Percentiles rank a stretch among this genome's conserved stretches.
phyloP scores from a whole-genome alignment of 2,888 invertebrate species.

The Trachelus stipa region DNA sequence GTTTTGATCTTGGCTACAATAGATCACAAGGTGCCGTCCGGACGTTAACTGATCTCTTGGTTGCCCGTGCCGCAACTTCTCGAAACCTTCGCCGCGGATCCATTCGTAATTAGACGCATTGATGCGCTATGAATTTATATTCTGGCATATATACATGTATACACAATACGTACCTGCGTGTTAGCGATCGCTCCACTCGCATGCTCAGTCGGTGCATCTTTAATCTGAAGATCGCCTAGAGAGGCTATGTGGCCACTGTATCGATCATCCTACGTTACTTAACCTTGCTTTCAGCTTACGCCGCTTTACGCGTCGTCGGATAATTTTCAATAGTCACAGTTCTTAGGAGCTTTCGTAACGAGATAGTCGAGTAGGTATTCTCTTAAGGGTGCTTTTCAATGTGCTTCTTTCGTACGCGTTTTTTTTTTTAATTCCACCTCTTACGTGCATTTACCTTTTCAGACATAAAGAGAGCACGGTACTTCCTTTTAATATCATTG shows the following conservation, averaged over 20 bases:
- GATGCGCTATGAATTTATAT: not conserved
- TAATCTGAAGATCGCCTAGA: not conserved
- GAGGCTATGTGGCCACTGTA: not conserved
- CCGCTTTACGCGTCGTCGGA: not conserved
- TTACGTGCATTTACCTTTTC: not conserved
- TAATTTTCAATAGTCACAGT: not conserved
- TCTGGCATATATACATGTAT: not conserved
- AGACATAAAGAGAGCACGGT: not conserved
- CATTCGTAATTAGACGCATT: not conserved
- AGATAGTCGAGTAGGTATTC: not conserved
- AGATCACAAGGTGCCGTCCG: conserved; percentile 34
- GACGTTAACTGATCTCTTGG: not conserved
- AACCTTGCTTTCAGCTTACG: too few species aligned
- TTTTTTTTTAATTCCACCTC: not conserved
- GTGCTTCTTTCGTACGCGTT: not conserved
- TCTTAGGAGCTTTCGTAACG: not conserved
- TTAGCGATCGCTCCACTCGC: not conserved
- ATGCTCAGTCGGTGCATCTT: not conserved
- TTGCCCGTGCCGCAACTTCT: not conserved
- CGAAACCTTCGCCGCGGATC: not conserved
- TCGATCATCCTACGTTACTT: not conserved
- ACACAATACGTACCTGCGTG: not conserved
- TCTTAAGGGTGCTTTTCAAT: not conserved
- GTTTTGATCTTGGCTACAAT: conserved; percentile 50
- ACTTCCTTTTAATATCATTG: not conserved